Percentiles rank a stretch among this genome's conserved stretches.
phyloP scores from a whole-genome alignment of 2,797 vertebrate genomes.

The Tokudaia tokunoshimensis region DNA sequence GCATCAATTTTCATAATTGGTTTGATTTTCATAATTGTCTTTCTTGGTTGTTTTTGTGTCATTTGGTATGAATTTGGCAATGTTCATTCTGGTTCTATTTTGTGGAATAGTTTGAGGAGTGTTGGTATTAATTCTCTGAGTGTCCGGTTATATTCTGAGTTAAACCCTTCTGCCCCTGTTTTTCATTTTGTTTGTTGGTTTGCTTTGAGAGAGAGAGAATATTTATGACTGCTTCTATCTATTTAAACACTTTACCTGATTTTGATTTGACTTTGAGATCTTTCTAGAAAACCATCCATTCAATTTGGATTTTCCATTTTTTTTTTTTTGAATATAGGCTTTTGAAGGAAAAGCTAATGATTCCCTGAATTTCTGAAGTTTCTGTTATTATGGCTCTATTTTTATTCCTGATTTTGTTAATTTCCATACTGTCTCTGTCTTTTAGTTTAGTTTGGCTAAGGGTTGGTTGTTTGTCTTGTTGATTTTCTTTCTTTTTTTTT shows the following conservation, averaged over 20 bases:
- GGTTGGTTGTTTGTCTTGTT: background rate
- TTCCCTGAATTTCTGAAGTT: background rate
- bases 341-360: background rate
- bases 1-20: background rate
- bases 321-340: background rate
- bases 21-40: background rate
- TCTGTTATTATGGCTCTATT: background rate
- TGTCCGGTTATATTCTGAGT: background rate
- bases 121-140: background rate
- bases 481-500: background rate
- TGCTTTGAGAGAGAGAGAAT: too few species aligned
- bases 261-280: background rate
- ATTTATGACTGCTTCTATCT: background rate
- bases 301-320: background rate
- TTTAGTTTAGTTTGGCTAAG: background rate
- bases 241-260: background rate
- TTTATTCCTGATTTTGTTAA: background rate
- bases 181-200: too few species aligned
- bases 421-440: background rate
- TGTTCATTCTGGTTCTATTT: background rate
- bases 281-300: background rate
- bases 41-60: background rate
- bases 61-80: background rate
- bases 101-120: background rate
- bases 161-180: too few species aligned